phyloP scores from a whole-genome alignment of 2,797 vertebrate species.

The Lycodopsis pacificus region DNA sequence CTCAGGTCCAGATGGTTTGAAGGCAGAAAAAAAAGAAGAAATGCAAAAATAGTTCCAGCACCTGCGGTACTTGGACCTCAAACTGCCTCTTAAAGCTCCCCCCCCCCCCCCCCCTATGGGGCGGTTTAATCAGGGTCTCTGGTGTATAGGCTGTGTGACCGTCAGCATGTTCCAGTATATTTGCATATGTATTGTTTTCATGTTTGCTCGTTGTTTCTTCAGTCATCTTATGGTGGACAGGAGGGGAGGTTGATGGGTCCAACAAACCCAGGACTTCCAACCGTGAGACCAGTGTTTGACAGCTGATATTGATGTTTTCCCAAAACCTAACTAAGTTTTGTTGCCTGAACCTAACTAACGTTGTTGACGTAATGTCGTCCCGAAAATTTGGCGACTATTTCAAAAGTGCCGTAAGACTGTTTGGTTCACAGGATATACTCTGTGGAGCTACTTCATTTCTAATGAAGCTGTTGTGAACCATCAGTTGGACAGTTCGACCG shows the following conservation, averaged over 20 bases:
- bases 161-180: neutral
- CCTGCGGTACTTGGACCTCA: constrained; percentile 42
- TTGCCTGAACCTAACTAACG: too few relatives aligned
- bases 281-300: too few relatives aligned
- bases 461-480: neutral
- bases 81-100: constrained; percentile 37
- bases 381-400: neutral
- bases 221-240: too few relatives aligned
- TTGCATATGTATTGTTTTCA: neutral
- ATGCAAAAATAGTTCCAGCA: constrained; percentile 29
- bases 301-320: too few relatives aligned
- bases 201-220: too few relatives aligned
- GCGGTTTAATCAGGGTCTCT: constrained; percentile 65
- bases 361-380: too few relatives aligned
- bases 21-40: constrained; percentile 21
- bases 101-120: constrained; percentile 28
- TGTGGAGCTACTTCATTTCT: neutral
- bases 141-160: constrained; percentile 11
- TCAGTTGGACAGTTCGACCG: neutral
- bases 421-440: neutral
- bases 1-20: constrained; percentile 43
- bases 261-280: too few relatives aligned
- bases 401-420: neutral
- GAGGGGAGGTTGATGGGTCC: too few relatives aligned
- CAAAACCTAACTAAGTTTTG: too few relatives aligned